Evolutionary conservation across 2,888 invertebrate genomes (phyloP), one percentile per base, ranked within the genome.

Genomic region (Piscicola geometra): DNA sequence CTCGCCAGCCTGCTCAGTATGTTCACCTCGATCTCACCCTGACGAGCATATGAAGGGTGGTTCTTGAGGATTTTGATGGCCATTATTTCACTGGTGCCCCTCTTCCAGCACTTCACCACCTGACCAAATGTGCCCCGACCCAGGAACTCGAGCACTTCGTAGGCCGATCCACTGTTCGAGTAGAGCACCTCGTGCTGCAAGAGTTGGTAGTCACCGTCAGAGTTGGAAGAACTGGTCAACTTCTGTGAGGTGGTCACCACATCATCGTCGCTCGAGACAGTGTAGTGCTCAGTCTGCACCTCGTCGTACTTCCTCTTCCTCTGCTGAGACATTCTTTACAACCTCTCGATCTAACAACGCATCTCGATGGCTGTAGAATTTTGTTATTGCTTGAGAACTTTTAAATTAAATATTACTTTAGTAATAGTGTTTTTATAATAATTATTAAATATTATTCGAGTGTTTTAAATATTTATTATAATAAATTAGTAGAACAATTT

Each of bases 41-140:
- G 99, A 83, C 99, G 91, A 81, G 98, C 98, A 88, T 99, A 99
- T 82, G 97, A 98, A 81, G 99, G 99, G 88, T 99, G 99, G 89
- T 99, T 99, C 89, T 99, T 99, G 78, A 99, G 89, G 86, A 99
- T 99, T 89, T 99, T 99, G 87, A 99, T 99, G 85, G 99, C 99
- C 83, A 99, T 98, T 85, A 99, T 98, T 88, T 99, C 98, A 86
- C 96, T 99, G 83, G 99, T 99, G 86, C 98, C 98, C 86, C 98
- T 97, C 88, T 99, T 99, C 98, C 99, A 99, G 88, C 99, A 99
- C 88, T 99, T 99, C 85, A 99, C 99, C 85, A 99, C 99, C 87
- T 91, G 90, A 80, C 98, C 98, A 88, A 99, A 99, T 81, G 98
- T 99, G 83, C 99, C 99, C 82, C 99, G 91, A 82, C 99, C 99